Evolutionary conservation across 2,888 invertebrate genomes (phyloP), one percentile per base, ranked within the genome.

Genomic region (Amaurobius ferox): DNA sequence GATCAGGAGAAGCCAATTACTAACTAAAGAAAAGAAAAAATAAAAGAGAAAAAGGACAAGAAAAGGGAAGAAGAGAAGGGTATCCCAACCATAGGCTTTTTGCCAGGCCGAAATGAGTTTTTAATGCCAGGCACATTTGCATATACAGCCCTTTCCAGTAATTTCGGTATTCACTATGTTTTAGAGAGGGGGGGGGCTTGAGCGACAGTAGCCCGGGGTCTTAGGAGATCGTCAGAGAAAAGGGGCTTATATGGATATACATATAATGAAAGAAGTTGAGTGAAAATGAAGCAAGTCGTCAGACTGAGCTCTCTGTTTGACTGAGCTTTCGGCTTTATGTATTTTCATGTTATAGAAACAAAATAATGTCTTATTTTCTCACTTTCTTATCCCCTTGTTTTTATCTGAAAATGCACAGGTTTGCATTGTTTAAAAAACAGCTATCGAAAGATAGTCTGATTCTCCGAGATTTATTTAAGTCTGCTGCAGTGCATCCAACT

Each of bases 71-170:
- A 30, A 77, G 67, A 67, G 64, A 30, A 68, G 32, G 39, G n/a
- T 35, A 61, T 26, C 55, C 55, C 19, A 23, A 19, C 66, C 70
- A 71, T 71, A 40, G 71, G 71, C 39, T 29, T 40, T 67, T 48
- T 68, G 55, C 16, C 30, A 40, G 71, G 73, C 66, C 26, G 61
- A 73, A 85, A 85, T 77, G 83, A 85, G 83, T 85, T 85, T 85
- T 85, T 85, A 77, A 85, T 85, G 83, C 83, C 11, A 44, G 70
- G 28, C 66, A 39, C 83, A 85, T 85, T 85, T 85, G 83, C 83
- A 85, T 77, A 66, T 78, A 39, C 83, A 39, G 72, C 72, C 77
- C 68, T 77, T 77, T 77, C 70, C 23, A 48, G 71, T 77, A 77
- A 72, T 77, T 85, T 72, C 55, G 19, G 72, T 67, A 67, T 72